Evolutionary conservation across 2,113 vertebrate species (phyloP), one percentile per base, ranked within the genome.

Genomic region (Embiotoca jacksoni): DNA sequence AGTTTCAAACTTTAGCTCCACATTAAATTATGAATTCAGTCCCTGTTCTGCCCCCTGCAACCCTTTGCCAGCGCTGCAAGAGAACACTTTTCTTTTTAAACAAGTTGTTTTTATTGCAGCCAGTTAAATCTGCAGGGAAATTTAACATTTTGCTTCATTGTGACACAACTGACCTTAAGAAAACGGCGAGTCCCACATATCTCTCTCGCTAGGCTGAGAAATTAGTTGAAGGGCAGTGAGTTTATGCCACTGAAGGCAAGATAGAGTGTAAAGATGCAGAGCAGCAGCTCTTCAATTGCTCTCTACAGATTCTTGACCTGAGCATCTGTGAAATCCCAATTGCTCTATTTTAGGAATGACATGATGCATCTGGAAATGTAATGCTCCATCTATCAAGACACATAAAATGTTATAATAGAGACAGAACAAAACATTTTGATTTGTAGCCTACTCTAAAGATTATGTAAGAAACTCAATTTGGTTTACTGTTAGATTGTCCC

Each of bases 11-110:
- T 75, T 66, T 14, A 60, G 2, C 14, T 44, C 49, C 49, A 33
- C 31, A n/a, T 66, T 35, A 56, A 75, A 72, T 78, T 75, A 75
- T 37, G 67, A 16, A 84, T 79, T 78, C 68, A 53, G 36, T 73
- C n/a, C 37, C 36, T 53, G n/a, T 75, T 58, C 33, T 71, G 37
- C 36, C 35, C 63, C 31, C 15, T 67, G n/a, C 31, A 62, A 67
- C 68, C 78, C 36, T 44, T 49, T 3, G 2, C 7, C 44, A 2
- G 50, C 68, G 61, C 75, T 58, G 49, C 46, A 59, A 14, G 53
- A 76, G 57, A 72, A 69, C 52, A 65, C 57, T 47, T 78, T 16
- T 58, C 44, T 41, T 65, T 36, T 66, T 63, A 52, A 78, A 73
- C 39, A 64, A 53, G 14, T 44, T n/a, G 7, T 32, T 73, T 57